These are phyloP conservation scores for Coreoperca whiteheadi DNA, from an alignment of 2,113 vertebrate species.

Conservation along the genomic window DNA sequence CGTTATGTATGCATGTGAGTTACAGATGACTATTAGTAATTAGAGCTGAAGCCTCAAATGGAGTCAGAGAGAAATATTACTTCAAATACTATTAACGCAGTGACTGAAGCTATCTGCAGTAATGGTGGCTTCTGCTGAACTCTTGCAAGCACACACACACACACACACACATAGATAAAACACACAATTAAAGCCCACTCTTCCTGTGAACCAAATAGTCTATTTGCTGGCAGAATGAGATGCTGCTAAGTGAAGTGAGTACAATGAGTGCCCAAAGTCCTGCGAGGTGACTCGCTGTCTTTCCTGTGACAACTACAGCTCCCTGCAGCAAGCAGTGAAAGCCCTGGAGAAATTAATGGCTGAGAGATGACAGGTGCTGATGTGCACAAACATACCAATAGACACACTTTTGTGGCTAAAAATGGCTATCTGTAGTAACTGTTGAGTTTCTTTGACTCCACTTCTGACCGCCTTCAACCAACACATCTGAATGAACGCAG, in stretches of 20 bases:
- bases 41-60: constrained; percentile 13
- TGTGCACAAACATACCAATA: constrained; percentile 13
- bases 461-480: constrained; percentile 47
- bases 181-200: constrained; percentile 54
- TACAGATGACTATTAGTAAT: constrained; percentile 2
- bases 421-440: constrained; percentile 27
- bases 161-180: constrained; percentile 12
- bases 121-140: constrained; percentile 10
- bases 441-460: constrained; percentile 52
- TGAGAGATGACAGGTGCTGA: constrained; percentile 61
- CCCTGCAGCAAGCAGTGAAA: constrained; percentile 36
- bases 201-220: constrained; percentile 21
- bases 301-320: constrained; percentile 53
- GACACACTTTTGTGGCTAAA: constrained; percentile 31
- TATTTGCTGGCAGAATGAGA: constrained; percentile 38
- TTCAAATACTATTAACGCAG: constrained; percentile 2
- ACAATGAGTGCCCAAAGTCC: constrained; percentile 40
- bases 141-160: not conserved
- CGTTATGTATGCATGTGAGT: not conserved
- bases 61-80: constrained; percentile 23
- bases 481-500: constrained; percentile 47
- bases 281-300: constrained; percentile 38
- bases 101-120: not conserved
- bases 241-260: constrained; percentile 47
- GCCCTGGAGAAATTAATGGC: constrained; percentile 62